These are phyloP conservation scores for Dendronephthya gigantea DNA, from an alignment of 64 coral and sea anemone species.

Conservation along the genomic window DNA sequence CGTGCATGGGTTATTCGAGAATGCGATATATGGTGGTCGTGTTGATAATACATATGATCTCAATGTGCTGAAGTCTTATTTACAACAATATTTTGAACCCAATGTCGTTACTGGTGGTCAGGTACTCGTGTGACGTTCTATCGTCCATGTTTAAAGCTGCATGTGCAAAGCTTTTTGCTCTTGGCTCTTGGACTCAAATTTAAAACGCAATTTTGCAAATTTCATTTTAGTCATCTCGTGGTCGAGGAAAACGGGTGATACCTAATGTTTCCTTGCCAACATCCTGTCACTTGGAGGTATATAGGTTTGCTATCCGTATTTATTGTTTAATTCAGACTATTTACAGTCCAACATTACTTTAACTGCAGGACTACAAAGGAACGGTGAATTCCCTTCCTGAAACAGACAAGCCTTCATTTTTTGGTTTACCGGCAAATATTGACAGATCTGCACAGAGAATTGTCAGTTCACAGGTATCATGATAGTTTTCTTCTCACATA, in stretches of 20 bases:
- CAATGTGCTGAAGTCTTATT: slow-evolving; percentile 78
- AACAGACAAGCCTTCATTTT: slow-evolving; percentile 94
- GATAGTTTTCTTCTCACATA: background rate
- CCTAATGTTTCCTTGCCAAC: slow-evolving; percentile 78
- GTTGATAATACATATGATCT: slow-evolving; percentile 86
- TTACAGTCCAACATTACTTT: background rate
- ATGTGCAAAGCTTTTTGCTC: no score
- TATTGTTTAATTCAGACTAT: no score
- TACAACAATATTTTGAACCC: slow-evolving; percentile 90
- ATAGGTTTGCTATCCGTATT: background rate
- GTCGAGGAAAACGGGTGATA: slow-evolving; percentile 81
- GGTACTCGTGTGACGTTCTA: background rate
- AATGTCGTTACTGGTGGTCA: slow-evolving; percentile 44
- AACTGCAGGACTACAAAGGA: slow-evolving; percentile 68
- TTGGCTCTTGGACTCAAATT: no score
- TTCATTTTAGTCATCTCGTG: slow-evolving; percentile 32
- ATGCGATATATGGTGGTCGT: slow-evolving; percentile 90
- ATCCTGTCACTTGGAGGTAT: slow-evolving; percentile 76
- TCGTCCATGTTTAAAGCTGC: no score
- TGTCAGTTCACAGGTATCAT: slow-evolving; percentile 82
- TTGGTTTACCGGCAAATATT: slow-evolving; percentile 93
- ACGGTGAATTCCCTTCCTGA: slow-evolving; percentile 75
- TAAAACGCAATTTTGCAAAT: background rate
- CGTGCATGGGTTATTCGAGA: slow-evolving; percentile 77
- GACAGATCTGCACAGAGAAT: slow-evolving; percentile 93